These are phyloP conservation scores for Proctacanthus coquilletti DNA, from an alignment of 1,140 invertebrate genomes.

Conservation along the genomic window DNA sequence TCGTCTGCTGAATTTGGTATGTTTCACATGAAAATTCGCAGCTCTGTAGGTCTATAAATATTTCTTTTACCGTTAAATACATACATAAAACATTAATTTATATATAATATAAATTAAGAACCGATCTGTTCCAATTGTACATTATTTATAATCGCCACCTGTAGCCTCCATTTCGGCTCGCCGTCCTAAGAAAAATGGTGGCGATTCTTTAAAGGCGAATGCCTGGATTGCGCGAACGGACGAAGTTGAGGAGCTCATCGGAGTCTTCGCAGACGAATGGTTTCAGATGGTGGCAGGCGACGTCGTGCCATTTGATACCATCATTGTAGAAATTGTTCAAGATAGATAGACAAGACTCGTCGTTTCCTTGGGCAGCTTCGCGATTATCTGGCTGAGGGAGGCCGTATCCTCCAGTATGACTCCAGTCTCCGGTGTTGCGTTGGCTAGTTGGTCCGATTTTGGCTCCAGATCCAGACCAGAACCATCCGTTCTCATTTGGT, in stretches of 20 bases:
- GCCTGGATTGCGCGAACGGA: conserved; percentile 68
- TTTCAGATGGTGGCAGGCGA: conserved; percentile 80
- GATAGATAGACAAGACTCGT: conserved; percentile 77
- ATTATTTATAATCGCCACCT: not conserved
- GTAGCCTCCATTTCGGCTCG: too few species aligned
- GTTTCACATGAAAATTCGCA: too few species aligned
- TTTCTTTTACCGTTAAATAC: too few species aligned
- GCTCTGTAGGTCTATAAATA: too few species aligned
- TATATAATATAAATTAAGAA: conserved; percentile 5
- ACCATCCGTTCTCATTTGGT: conserved; percentile 80
- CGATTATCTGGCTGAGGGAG: conserved; percentile 78
- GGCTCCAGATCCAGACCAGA: conserved; percentile 81
- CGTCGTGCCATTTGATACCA: conserved; percentile 81
- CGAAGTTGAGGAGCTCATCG: conserved; percentile 80
- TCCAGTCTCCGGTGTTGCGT: conserved; percentile 78
- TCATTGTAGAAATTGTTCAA: conserved; percentile 88
- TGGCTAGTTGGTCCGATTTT: conserved; percentile 78
- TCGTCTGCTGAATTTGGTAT: too few species aligned
- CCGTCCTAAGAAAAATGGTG: not conserved
- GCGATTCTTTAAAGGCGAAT: conserved; percentile 61
- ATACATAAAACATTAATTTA: conserved; percentile 1
- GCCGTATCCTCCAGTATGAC: conserved; percentile 66
- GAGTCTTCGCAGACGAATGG: conserved; percentile 88
- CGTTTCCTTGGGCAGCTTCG: conserved; percentile 72
- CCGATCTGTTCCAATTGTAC: not conserved